Conservation (phyloP, 2,113 vertebrate genomes). For the Syngnathoides biaculeatus region DNA sequence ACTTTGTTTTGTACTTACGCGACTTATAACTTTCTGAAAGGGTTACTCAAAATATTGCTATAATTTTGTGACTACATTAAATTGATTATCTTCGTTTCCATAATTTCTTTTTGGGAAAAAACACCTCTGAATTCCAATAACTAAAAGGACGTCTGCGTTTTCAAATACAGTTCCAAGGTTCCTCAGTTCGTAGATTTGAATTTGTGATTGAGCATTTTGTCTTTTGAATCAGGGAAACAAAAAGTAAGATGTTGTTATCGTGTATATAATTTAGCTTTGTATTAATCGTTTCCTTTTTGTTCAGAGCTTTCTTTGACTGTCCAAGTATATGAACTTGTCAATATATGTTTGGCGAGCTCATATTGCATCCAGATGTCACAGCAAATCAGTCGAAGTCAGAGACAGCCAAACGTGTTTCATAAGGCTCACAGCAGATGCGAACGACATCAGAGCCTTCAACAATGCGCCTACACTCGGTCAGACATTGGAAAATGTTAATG, state of each 20-base stretch:
- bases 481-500: slow-evolving; percentile 29
- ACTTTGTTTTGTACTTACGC: too few species aligned
- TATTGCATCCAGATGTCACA: slow-evolving; percentile 77
- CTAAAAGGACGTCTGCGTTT: not conserved
- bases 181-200: not conserved
- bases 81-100: not conserved
- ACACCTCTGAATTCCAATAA: not conserved
- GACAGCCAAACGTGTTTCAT: slow-evolving; percentile 73
- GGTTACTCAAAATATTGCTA: not conserved
- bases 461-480: slow-evolving; percentile 22
- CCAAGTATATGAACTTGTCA: slow-evolving; percentile 39
- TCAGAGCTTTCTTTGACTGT: slow-evolving; percentile 26
- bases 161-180: not conserved
- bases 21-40: too few species aligned
- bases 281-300: not conserved
- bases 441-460: slow-evolving; percentile 48
- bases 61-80: not conserved
- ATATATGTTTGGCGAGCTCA: slow-evolving; percentile 61
- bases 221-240: not conserved
- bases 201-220: not conserved
- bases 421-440: slow-evolving; percentile 64
- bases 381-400: slow-evolving; percentile 75
- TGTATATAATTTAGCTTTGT: not conserved
- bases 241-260: not conserved
- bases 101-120: not conserved